phyloP scores from a whole-genome alignment of 2,113 vertebrate species.

The Psittacula cyanocephala region DNA sequence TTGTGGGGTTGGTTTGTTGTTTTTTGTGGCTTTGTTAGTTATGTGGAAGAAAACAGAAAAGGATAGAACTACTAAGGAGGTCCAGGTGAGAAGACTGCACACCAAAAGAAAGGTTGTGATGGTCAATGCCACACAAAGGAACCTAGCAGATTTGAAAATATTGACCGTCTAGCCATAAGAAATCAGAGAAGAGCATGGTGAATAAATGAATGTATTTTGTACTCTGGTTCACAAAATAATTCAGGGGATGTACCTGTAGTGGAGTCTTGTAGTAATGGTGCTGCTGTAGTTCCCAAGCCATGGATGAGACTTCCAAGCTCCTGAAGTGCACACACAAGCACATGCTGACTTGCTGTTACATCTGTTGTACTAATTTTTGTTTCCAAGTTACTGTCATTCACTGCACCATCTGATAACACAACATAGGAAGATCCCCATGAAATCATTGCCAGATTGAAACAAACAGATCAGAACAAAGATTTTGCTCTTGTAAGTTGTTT shows the following conservation, averaged over 20 bases:
- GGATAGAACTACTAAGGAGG: neutral
- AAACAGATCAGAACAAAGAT: neutral
- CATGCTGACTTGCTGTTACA: conserved; percentile 79
- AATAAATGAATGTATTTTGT: neutral
- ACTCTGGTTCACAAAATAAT: neutral
- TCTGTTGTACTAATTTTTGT: conserved; percentile 73
- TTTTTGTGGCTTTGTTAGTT: neutral
- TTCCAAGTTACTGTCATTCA: conserved; percentile 83
- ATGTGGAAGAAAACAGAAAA: neutral
- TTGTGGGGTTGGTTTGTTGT: neutral
- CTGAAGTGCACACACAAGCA: conserved; percentile 85
- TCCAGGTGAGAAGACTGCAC: neutral
- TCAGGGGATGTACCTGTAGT: conserved; percentile 76
- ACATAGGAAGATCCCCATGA: neutral
- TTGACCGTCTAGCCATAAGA: neutral
- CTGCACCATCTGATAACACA: conserved; percentile 75
- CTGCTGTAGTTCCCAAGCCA: conserved; percentile 82
- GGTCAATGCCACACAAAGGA: neutral
- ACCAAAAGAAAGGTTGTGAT: neutral
- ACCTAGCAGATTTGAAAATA: neutral
- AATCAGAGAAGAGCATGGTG: neutral
- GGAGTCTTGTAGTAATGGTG: conserved; percentile 86
- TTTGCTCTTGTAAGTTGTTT: neutral
- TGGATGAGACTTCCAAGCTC: conserved; percentile 88
- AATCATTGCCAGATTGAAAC: conserved; percentile 35